Evolutionary conservation across 2,888 invertebrate genomes (phyloP).

Genomic region (Pheosia tremula): DNA sequence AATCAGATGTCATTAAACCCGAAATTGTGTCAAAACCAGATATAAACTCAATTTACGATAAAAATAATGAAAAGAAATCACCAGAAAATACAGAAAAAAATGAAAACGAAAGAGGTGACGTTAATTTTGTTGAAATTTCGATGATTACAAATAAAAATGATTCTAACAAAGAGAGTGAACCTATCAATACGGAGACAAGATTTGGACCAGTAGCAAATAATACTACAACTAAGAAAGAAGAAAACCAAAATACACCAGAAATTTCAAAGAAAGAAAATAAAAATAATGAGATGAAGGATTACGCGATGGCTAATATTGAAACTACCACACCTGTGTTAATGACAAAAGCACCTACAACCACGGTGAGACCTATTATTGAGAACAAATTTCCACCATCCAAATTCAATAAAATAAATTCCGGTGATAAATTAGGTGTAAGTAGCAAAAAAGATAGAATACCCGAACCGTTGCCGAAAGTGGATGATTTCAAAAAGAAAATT

Average conservation of each 20-base stretch:
- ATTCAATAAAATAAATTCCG: conserved; percentile 36
- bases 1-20: conserved; percentile 19
- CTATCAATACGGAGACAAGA: conserved; percentile 15
- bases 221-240: conserved; percentile 10
- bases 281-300: conserved; percentile 8
- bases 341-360: conserved; percentile 21
- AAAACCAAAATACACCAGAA: conserved; percentile 10
- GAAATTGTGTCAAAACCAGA: conserved; percentile 8
- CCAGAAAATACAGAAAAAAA: conserved; percentile 22
- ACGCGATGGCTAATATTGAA: conserved; percentile 14
- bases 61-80: conserved; percentile 1
- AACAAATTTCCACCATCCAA: conserved; percentile 30
- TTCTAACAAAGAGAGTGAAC: conserved; percentile 13
- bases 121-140: conserved; percentile 47
- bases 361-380: conserved; percentile 5
- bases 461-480: conserved; percentile 64
- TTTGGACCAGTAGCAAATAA: conserved; percentile 12
- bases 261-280: conserved; percentile 20
- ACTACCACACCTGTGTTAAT: conserved; percentile 18
- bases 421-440: conserved; percentile 24
- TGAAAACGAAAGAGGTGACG: conserved; percentile 22
- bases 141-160: conserved; percentile 26
- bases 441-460: conserved; percentile 47
- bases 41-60: neutral
- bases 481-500: conserved; percentile 78